A percentile compares a stretch with the other conserved stretches of the same genome.
phyloP scores from a whole-genome alignment of 2,113 vertebrate species.

The Myiozetetes cayanensis region DNA sequence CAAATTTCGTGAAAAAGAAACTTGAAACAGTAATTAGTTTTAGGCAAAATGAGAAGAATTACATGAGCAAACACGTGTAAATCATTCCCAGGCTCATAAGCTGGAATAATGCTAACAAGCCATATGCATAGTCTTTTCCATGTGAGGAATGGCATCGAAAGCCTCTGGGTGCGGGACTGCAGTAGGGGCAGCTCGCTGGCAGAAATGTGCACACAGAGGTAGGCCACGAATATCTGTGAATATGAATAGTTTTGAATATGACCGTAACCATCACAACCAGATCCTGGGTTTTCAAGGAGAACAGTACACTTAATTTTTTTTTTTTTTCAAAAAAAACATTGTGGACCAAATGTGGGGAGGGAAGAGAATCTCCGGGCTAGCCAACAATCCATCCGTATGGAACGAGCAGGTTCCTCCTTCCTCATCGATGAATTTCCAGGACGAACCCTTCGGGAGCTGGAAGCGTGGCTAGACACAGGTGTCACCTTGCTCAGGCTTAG shows the following conservation, averaged over 20 bases:
- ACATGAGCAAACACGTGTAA: neutral
- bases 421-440: neutral
- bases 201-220: neutral
- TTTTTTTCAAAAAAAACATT: neutral
- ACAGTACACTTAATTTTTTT: neutral
- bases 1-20: neutral
- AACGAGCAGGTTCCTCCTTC: neutral
- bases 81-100: neutral
- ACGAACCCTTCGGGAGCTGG: too few relatives aligned
- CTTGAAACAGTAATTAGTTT: neutral
- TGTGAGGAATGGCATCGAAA: constrained; percentile 1
- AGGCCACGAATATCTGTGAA: neutral
- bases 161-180: neutral
- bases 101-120: neutral
- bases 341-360: neutral
- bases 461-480: neutral
- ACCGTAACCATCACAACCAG: neutral
- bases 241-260: neutral
- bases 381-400: neutral
- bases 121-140: neutral
- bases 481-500: neutral
- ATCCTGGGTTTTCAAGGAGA: neutral
- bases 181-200: neutral
- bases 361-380: neutral
- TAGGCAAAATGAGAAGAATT: neutral